Percentiles rank a stretch among this genome's conserved stretches.
These are phyloP conservation scores for Otolemur crassicaudatus DNA, from an alignment of 2,797 vertebrate genomes.

Conservation along the genomic window DNA sequence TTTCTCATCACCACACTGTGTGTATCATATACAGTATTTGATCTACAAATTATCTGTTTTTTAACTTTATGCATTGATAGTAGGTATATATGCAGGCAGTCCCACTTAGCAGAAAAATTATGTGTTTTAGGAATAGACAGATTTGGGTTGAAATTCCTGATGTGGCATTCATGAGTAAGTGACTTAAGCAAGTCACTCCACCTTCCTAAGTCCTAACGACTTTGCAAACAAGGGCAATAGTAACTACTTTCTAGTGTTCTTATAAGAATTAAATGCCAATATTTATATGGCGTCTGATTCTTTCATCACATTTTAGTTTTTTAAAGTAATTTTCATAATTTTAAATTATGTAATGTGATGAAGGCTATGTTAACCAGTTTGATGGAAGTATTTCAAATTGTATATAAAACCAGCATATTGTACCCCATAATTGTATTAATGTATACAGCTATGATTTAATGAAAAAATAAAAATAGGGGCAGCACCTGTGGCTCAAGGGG, in stretches of 20 bases:
- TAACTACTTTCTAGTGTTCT: background rate
- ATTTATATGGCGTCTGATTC: background rate
- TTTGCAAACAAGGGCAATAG: background rate
- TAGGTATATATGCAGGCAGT: background rate
- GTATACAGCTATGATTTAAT: too few species aligned
- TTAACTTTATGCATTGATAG: background rate
- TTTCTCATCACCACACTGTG: background rate
- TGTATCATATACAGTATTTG: background rate
- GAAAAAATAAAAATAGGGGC: too few species aligned
- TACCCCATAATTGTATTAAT: too few species aligned
- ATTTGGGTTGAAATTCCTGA: constrained; percentile 35
- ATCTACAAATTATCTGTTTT: background rate
- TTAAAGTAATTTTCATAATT: background rate
- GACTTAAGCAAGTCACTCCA: background rate
- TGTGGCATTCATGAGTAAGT: background rate
- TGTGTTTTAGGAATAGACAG: background rate
- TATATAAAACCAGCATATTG: too few species aligned
- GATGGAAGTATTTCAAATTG: too few species aligned
- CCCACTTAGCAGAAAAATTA: background rate
- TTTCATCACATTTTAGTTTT: background rate
- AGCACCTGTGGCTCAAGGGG: too few species aligned
- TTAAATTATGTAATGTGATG: background rate
- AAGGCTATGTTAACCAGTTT: too few species aligned
- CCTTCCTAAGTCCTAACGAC: background rate
- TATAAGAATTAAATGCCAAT: constrained; percentile 25